Evolutionary conservation across 2,888 invertebrate genomes (phyloP).

Genomic region (Heliconius charithonia): DNA sequence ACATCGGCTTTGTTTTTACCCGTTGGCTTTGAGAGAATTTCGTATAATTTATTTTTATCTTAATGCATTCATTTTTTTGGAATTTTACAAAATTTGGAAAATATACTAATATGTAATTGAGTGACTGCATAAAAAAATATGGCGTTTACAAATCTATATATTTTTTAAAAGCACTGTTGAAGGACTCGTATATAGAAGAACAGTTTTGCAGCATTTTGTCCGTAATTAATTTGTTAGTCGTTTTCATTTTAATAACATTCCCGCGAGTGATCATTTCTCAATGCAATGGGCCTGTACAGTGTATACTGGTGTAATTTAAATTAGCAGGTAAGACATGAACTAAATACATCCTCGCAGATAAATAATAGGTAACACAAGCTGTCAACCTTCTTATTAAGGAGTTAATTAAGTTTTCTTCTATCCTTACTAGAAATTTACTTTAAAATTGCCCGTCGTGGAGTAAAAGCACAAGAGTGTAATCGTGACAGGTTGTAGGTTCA

Average conservation of each 20-base stretch:
- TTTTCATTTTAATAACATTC: not conserved
- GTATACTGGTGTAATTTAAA: too few relatives aligned
- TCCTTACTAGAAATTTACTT: not conserved
- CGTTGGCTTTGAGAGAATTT: too few relatives aligned
- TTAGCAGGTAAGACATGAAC: not conserved
- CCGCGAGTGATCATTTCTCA: not conserved
- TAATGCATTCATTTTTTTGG: too few relatives aligned
- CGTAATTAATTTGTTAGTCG: not conserved
- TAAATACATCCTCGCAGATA: not conserved
- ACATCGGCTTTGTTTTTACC: not conserved
- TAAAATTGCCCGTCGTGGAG: not conserved
- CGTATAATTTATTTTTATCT: too few relatives aligned
- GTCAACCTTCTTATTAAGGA: too few relatives aligned
- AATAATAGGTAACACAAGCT: not conserved
- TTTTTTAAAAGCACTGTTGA: not conserved
- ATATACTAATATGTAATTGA: not conserved
- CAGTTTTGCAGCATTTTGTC: not conserved
- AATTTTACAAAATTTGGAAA: too few relatives aligned
- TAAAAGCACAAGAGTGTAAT: too few relatives aligned
- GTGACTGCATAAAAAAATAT: not conserved
- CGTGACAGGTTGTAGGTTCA: too few relatives aligned
- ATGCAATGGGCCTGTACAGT: not conserved
- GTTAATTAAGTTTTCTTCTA: slow-evolving; percentile 3
- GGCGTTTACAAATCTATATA: not conserved
- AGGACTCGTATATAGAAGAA: not conserved